Base-by-base conservation (phyloP, 1,140 invertebrate species). In the Temnothorax nylanderi region DNA sequence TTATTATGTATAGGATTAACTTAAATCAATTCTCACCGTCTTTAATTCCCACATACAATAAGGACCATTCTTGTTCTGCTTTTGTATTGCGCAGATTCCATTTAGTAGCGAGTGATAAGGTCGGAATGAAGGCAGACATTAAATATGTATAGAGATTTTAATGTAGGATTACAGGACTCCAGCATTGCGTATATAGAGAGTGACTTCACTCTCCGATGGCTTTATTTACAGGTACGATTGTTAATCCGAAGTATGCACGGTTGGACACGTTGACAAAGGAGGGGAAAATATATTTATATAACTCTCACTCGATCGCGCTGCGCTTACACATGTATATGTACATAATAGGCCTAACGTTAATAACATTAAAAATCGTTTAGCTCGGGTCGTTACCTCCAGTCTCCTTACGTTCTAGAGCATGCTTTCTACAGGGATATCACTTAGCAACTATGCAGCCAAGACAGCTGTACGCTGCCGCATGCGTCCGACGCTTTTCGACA, bases 151-250 rank as follows among this genome's bases (percentile, higher is more conserved):
- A 91, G 74, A 78, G 81, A 49, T 89, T 89, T 26, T 87, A 89
- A 89, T 89, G 16, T 69, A 21, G 44, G 32, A 64, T 69, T 87
- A 89, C 54, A 91, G 64, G 65, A 88, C 44, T 86, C 32, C 32
- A 60, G 58, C 47, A 72, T 82, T 44, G 44, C 44, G 84, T 67
- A 80, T 54, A 54, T 34, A 85, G 60, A 84, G 74, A 82, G 75
- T 85, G 76, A 76, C 78, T 80, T 88, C 16, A 78, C 13, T 72
- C 21, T 51, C 58, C 41, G 65, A 88, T 71, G 84, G 74, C 76
- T 86, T 84, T 92, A 93, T 92, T 89, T 93, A 93, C 91, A 93
- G 89, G 84, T 93, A 92, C 81, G 75, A 91, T 87, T 91, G 86
- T 80, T 91, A 89, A 75, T 78, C 10, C 80, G 71, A 85, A 58